phyloP scores from a whole-genome alignment of 2,113 vertebrate species.

The Cyprinodon brontotheroides region DNA sequence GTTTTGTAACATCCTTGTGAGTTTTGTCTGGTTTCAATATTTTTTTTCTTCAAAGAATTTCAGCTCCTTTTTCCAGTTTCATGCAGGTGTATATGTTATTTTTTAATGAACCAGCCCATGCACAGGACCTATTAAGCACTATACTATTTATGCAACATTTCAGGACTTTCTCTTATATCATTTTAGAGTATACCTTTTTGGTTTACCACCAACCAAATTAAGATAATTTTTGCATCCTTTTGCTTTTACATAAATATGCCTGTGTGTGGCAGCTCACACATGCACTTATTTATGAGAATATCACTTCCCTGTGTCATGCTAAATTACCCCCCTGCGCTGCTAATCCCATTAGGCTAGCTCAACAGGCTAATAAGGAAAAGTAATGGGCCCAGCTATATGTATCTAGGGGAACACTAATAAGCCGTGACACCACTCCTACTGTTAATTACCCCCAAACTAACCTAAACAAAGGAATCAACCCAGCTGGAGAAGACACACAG shows the following conservation, averaged over 20 bases:
- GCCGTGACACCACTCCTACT: constrained; percentile 98
- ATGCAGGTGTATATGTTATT: background rate
- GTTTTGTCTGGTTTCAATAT: background rate
- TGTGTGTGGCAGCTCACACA: constrained; percentile 73
- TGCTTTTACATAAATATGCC: constrained; percentile 59
- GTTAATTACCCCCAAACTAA: constrained; percentile 96
- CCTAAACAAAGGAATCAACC: constrained; percentile 87
- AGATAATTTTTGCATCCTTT: constrained; percentile 48
- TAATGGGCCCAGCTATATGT: constrained; percentile 97
- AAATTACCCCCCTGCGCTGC: constrained; percentile 96
- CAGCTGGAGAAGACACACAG: constrained; percentile 58
- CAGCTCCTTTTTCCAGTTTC: background rate
- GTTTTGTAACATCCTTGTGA: background rate
- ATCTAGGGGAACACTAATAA: constrained; percentile 97
- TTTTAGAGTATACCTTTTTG: background rate
- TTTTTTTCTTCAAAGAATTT: background rate
- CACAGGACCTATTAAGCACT: background rate
- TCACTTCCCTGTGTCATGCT: constrained; percentile 97
- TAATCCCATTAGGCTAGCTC: constrained; percentile 99
- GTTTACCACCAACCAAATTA: background rate
- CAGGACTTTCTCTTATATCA: background rate
- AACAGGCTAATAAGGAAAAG: constrained; percentile 98
- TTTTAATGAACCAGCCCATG: background rate
- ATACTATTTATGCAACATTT: background rate
- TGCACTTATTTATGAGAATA: constrained; percentile 82